These are phyloP conservation scores for Diloba caeruleocephala DNA, from an alignment of 2,888 invertebrate species.

Conservation along the genomic window DNA sequence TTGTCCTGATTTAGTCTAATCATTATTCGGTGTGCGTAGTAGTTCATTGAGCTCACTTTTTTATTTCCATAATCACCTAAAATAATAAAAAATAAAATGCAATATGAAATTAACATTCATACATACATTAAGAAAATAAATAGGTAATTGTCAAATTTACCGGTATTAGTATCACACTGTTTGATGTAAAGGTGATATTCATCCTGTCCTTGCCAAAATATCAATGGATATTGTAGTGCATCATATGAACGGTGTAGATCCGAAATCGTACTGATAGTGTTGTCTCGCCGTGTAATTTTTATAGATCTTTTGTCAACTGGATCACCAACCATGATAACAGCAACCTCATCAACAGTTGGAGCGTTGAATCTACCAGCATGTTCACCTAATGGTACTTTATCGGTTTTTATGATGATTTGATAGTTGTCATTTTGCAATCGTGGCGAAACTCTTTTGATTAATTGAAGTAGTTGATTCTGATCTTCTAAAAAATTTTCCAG, in stretches of 20 bases:
- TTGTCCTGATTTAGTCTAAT: constrained; percentile 5
- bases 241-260: constrained; percentile 42
- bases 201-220: constrained; percentile 49
- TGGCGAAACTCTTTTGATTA: constrained; percentile 14
- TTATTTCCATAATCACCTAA: constrained; percentile 7
- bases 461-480: constrained; percentile 10
- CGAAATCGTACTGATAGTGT: constrained; percentile 17
- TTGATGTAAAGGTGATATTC: constrained; percentile 46
- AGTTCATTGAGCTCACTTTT: constrained; percentile 11
- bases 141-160: constrained; percentile 46
- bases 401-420: constrained; percentile 23
- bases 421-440: constrained; percentile 13
- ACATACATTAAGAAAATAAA: constrained; percentile 13
- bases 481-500: constrained; percentile 6
- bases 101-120: too few relatives aligned
- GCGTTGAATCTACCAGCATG: constrained; percentile 51
- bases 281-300: constrained; percentile 16
- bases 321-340: constrained; percentile 58
- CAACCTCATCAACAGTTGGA: constrained; percentile 56
- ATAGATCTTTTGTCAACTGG: constrained; percentile 18
- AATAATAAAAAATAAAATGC: too few relatives aligned
- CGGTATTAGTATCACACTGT: constrained; percentile 42
- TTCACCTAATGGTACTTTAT: constrained; percentile 36
- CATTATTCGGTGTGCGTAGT: constrained; percentile 13
- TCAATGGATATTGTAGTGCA: constrained; percentile 52